These are phyloP conservation scores for Oreochromis grahami DNA, from an alignment of 2,797 vertebrate genomes.

Conservation along the genomic window DNA sequence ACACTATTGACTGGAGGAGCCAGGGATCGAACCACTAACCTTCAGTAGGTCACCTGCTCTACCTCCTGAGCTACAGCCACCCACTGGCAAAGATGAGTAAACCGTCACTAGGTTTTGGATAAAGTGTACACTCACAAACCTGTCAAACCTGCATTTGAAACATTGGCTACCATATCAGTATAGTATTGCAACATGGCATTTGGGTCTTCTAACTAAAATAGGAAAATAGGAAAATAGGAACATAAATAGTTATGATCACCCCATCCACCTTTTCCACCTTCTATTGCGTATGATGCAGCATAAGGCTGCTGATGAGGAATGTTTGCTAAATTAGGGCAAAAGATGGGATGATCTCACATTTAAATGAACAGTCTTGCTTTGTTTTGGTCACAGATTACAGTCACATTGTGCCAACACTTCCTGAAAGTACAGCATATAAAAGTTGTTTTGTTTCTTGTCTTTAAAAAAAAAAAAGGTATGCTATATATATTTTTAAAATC, in stretches of 20 bases:
- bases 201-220: too few relatives aligned
- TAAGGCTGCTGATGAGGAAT: not conserved
- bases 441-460: not conserved
- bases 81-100: too few relatives aligned
- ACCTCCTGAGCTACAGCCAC: too few relatives aligned
- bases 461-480: not conserved
- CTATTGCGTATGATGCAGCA: accelerated
- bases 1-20: not conserved
- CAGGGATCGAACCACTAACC: not conserved
- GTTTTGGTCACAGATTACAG: not conserved
- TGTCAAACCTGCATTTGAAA: too few relatives aligned
- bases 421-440: not conserved
- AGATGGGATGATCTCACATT: not conserved
- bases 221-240: too few relatives aligned
- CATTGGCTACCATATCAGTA: too few relatives aligned
- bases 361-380: not conserved
- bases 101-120: too few relatives aligned
- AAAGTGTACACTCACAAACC: too few relatives aligned
- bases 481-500: accelerated
- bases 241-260: not conserved
- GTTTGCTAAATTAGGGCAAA: not conserved
- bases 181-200: too few relatives aligned
- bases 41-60: too few relatives aligned
- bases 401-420: not conserved
- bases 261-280: not conserved